Percentiles rank a stretch among this genome's conserved stretches.
Evolutionary conservation across 1,140 invertebrate genomes (phyloP).

Genomic region (Listronotus oregonensis): DNA sequence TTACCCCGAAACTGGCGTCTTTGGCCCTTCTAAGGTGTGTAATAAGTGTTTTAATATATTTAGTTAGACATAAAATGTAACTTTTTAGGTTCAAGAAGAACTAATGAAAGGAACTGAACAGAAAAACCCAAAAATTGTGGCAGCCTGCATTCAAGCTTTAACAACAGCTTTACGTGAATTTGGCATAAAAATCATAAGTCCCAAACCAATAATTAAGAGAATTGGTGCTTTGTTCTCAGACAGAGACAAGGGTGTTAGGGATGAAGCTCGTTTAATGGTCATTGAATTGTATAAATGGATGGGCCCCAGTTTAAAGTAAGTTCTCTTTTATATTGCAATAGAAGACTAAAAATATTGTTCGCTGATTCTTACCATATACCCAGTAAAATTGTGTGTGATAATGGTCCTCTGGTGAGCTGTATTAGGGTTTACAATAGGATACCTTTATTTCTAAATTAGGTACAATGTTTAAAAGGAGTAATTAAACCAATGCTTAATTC

Average conservation of each 20-base stretch:
- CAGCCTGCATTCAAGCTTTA: constrained; percentile 79
- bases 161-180: constrained; percentile 83
- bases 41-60: too few relatives aligned
- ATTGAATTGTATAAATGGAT: constrained; percentile 85
- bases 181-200: constrained; percentile 87
- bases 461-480: too few relatives aligned
- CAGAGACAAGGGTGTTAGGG: constrained; percentile 88
- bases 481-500: too few relatives aligned
- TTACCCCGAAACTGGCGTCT: too few relatives aligned
- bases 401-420: too few relatives aligned
- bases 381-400: too few relatives aligned
- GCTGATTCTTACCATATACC: too few relatives aligned
- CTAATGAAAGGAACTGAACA: constrained; percentile 90
- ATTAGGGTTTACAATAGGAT: too few relatives aligned
- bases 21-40: too few relatives aligned
- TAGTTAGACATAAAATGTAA: too few relatives aligned
- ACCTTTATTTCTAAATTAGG: too few relatives aligned
- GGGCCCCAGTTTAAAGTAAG: constrained; percentile 49
- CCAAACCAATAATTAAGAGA: constrained; percentile 90
- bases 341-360: too few relatives aligned
- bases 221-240: constrained; percentile 84
- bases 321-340: not conserved
- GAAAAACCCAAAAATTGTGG: constrained; percentile 95
- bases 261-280: constrained; percentile 86
- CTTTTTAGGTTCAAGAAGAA: constrained; percentile 71